Conservation (phyloP, 2,797 vertebrate genomes). For the Pelodytes ibericus region DNA sequence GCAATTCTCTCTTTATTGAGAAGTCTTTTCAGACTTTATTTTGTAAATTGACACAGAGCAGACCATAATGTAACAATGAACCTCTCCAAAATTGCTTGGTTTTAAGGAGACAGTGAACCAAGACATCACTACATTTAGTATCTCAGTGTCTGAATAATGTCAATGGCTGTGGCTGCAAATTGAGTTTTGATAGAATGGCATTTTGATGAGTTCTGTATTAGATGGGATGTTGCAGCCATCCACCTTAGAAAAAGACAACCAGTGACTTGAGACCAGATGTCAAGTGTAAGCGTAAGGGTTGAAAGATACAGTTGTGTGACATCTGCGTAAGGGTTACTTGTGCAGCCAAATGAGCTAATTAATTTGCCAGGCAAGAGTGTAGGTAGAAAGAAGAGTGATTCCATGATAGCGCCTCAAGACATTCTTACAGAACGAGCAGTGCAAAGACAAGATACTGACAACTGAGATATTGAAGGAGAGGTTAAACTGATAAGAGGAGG, state of each 20-base stretch:
- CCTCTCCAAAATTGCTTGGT: not conserved
- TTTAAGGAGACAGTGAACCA: not conserved
- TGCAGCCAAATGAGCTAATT: not conserved
- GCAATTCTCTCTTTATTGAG: too few species aligned
- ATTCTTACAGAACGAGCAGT: not conserved
- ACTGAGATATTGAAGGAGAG: not conserved
- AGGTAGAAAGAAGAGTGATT: not conserved
- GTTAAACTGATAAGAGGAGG: not conserved
- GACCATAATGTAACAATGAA: not conserved
- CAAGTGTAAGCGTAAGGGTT: not conserved
- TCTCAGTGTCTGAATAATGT: not conserved
- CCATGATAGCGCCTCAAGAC: not conserved
- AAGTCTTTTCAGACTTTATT: not conserved
- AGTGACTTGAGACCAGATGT: conserved; percentile 7
- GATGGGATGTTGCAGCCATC: not conserved
- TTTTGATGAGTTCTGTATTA: not conserved
- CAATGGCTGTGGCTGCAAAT: not conserved
- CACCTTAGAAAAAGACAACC: not conserved
- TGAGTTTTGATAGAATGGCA: not conserved
- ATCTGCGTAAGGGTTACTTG: not conserved
- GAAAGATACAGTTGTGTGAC: not conserved
- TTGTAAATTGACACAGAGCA: not conserved
- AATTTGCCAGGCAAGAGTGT: not conserved
- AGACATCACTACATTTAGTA: not conserved
- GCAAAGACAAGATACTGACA: not conserved